Evolutionary conservation across 2,113 vertebrate genomes (phyloP), one percentile per base, ranked within the genome.

Genomic region (Polypterus bichir): DNA sequence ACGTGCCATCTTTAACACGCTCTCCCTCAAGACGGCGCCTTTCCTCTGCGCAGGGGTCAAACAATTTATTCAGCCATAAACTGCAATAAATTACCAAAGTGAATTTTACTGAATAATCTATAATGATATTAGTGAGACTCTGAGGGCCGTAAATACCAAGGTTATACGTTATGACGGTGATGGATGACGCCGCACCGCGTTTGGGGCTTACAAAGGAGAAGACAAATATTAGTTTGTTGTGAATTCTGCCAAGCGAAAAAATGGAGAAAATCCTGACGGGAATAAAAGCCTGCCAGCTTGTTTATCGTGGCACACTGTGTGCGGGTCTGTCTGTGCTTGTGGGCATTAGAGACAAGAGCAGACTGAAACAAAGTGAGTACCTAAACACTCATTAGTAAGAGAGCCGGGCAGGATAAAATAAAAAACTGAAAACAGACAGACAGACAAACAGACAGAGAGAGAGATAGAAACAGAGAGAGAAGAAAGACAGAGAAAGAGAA

Each of bases 31-130:
- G 73, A 61, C 60, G 11, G 7, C 46, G 60, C 45, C 49, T 48
- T 62, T 69, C 49, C 56, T 60, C 61, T 64, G 68, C 64, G 64
- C 65, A 77, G 76, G 77, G 83, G 82, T 86, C 78, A 84, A 80
- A 73, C 77, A 79, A 82, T 84, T 84, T 78, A 85, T 84, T 69
- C 46, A 70, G 72, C 76, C 64, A 62, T 82, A 82, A 83, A 71
- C 8, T 45, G 70, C 71, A 66, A 82, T 77, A 77, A 86, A 86
- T 82, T 81, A 70, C 68, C 68, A 76, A 71, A 79, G 81, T 75
- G 73, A 77, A 74, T 86, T 88, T 87, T 82, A 83, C 80, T 68
- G 83, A 77, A 83, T 82, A 86, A 81, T 77, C 83, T 74, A 83
- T 83, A 79, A 71, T 70, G 74, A 78, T 73, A 79, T 78, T 74